phyloP scores from a whole-genome alignment of 2,113 vertebrate species.

The Crypturellus undulatus region DNA sequence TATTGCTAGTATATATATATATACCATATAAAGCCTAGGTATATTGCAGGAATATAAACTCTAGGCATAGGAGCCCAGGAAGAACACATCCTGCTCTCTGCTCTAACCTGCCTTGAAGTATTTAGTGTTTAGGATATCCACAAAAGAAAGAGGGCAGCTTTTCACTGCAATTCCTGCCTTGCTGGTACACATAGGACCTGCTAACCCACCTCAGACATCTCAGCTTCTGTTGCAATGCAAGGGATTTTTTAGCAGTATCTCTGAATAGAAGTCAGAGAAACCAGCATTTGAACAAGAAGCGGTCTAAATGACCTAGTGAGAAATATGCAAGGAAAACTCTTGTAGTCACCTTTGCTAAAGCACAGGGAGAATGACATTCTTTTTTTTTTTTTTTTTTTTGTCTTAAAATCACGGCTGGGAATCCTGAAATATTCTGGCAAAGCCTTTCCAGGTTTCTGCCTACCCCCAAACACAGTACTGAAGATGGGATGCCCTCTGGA shows the following conservation, averaged over 20 bases:
- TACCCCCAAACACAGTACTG: not conserved
- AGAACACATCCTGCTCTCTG: not conserved
- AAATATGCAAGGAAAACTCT: not conserved
- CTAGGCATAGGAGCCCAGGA: not conserved
- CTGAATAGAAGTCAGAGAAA: not conserved
- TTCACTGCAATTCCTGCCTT: not conserved
- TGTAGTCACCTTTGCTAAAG: not conserved
- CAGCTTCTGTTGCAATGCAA: not conserved
- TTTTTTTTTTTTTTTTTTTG: not conserved
- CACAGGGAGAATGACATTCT: not conserved
- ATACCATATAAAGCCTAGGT: not conserved
- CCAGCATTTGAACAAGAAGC: not conserved
- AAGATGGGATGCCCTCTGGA: not conserved
- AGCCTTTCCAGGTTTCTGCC: not conserved
- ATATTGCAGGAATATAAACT: not conserved
- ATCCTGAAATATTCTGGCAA: not conserved
- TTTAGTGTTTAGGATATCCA: not conserved
- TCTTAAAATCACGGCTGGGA: not conserved
- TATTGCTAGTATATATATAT: not conserved
- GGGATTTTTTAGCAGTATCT: not conserved
- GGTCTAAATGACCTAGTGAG: not conserved
- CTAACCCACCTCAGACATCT: accelerated
- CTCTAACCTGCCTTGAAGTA: not conserved
- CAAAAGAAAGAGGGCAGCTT: not conserved
- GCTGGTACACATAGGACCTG: not conserved